Evolutionary conservation across 2,113 vertebrate genomes (phyloP), one percentile per base, ranked within the genome.

Genomic region (Thymallus thymallus): DNA sequence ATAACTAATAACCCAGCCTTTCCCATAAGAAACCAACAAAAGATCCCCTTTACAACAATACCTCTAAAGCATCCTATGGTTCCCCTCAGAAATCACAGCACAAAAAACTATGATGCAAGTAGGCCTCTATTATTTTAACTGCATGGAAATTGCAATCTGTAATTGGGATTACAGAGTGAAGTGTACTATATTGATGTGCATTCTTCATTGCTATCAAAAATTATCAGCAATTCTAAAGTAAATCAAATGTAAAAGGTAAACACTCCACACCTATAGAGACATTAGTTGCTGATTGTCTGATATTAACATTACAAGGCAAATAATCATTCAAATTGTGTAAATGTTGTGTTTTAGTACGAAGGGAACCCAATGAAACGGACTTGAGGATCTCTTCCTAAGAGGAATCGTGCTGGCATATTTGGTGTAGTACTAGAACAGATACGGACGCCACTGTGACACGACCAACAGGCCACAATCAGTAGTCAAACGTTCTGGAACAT

Each of bases 251-350:
- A 12, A 62, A 23, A 62, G 9, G 24, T 24, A 63, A 63, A 63
- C 51, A 58, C 56, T 41, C 18, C 12, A 24, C 10, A 68, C 22
- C 23, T 41, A 70, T 46, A 56, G 26, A 55, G 23, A 30, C 68
- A 56, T n/a, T 24, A 70, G 45, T 29, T 7, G 45, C 46, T 71
- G 75, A 76, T 76, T 76, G 75, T 77, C 75, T 77, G 48, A 72
- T 64, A 65, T 55, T 67, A 18, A 77, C 55, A 67, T 29, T 65
- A n/a, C 0, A 76, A 55, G 20, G 63, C n/a, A 71, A 41, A 70
- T 35, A 24, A 23, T 41, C 10, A 5, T 46, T 46, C 3, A 41
- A 46, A 51, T 26, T 30, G 13, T 3, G 22, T 72, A 41, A 71
- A 60, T 22, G 56, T 60, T 60, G 14, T 23, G 56, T 12, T 60